A percentile compares a stretch with the other conserved stretches of the same genome.
These are phyloP conservation scores for Tragulus kanchil DNA, from an alignment of 2,113 vertebrate species.

Conservation along the genomic window DNA sequence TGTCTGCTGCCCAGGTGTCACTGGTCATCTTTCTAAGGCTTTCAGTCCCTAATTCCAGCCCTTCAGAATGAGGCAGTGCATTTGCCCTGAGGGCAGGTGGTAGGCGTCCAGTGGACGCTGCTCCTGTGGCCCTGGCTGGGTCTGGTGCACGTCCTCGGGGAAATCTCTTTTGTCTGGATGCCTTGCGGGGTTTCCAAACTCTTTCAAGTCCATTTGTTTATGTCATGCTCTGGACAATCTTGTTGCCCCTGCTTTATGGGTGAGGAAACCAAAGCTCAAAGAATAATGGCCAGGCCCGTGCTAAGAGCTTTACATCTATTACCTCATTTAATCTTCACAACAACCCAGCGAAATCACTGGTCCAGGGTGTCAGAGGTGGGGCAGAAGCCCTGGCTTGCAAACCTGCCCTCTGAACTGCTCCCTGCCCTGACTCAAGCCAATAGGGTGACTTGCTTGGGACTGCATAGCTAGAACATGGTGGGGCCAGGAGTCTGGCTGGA, in stretches of 20 bases:
- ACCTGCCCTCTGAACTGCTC: neutral
- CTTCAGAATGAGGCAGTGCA: neutral
- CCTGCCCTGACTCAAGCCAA: neutral
- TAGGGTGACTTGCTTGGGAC: neutral
- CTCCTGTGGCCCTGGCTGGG: neutral
- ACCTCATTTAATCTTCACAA: neutral
- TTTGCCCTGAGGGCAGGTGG: neutral
- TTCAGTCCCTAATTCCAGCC: neutral
- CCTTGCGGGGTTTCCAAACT: neutral
- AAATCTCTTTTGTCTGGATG: neutral
- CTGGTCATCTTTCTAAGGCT: neutral
- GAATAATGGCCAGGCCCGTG: neutral
- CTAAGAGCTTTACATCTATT: neutral
- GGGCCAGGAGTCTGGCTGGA: neutral
- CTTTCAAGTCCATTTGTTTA: neutral
- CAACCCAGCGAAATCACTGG: neutral
- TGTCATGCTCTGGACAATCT: neutral
- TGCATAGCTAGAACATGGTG: neutral
- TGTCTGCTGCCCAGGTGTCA: neutral
- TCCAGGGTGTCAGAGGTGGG: neutral
- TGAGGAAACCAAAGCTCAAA: slow-evolving; percentile 16
- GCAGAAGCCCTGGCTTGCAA: neutral
- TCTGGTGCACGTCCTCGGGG: neutral
- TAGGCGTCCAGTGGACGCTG: neutral
- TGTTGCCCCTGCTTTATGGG: neutral